phyloP scores from a whole-genome alignment of 2,888 invertebrate genomes.

The Polyploca ridens region DNA sequence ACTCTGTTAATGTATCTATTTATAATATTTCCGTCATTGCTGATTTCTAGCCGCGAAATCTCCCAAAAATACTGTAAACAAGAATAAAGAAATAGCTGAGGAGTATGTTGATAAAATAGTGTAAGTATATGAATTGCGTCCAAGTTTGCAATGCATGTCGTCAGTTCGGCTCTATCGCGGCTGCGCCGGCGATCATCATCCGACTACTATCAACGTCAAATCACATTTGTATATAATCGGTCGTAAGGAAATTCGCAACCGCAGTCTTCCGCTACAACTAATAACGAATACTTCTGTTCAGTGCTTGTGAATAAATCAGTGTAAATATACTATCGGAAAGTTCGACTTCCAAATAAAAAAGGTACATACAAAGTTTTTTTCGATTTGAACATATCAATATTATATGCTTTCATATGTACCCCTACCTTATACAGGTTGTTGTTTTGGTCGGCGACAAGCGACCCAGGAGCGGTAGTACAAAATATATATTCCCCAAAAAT shows the following conservation, averaged over 20 bases:
- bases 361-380: neutral
- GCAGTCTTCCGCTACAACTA: constrained; percentile 42
- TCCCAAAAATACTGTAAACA: neutral
- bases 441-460: no score
- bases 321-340: neutral
- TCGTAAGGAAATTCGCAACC: constrained; percentile 28
- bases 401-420: no score
- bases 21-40: no score
- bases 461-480: no score
- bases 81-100: neutral
- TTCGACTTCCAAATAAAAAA: neutral
- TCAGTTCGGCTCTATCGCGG: neutral
- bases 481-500: no score
- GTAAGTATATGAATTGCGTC: neutral
- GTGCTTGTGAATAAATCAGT: constrained; percentile 18
- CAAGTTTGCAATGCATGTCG: constrained; percentile 10
- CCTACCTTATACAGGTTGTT: no score
- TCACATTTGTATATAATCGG: constrained; percentile 40
- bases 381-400: no score
- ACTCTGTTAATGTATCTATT: no score
- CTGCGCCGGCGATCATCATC: constrained; percentile 20
- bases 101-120: no score
- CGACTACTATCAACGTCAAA: constrained; percentile 26
- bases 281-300: constrained; percentile 35
- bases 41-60: no score